phyloP scores from a whole-genome alignment of 2,888 invertebrate genomes.

The Monochamus alternatus region DNA sequence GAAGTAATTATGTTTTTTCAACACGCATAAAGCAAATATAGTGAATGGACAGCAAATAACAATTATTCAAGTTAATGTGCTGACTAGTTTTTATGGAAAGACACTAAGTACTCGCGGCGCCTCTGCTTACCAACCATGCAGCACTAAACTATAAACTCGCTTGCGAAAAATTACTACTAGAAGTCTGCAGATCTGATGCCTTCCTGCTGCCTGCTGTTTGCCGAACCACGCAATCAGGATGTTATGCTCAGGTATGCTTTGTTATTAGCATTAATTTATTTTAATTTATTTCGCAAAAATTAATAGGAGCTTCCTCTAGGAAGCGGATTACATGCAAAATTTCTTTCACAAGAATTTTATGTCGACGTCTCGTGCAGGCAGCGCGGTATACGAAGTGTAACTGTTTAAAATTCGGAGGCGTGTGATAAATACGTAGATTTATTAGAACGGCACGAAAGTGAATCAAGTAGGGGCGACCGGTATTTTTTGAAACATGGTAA shows the following conservation, averaged over 20 bases:
- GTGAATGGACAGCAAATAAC: constrained; percentile 51
- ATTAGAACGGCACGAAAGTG: no score
- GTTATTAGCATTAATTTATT: constrained; percentile 29
- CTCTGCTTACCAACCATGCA: constrained; percentile 44
- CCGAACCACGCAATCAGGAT: constrained; percentile 34
- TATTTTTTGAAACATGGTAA: no score
- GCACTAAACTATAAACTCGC: constrained; percentile 36
- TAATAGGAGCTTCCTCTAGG: constrained; percentile 24
- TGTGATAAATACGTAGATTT: not conserved
- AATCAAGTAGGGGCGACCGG: no score
- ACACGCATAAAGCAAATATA: constrained; percentile 38
- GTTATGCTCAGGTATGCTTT: constrained; percentile 21
- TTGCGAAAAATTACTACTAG: constrained; percentile 42
- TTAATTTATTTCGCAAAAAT: constrained; percentile 29
- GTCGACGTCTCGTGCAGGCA: not conserved
- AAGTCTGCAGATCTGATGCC: constrained; percentile 23
- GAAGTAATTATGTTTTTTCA: constrained; percentile 44
- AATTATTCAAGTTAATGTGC: constrained; percentile 53
- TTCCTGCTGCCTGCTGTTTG: constrained; percentile 33
- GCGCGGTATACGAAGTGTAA: not conserved
- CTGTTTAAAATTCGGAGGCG: not conserved
- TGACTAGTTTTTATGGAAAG: constrained; percentile 48
- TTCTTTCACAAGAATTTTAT: constrained; percentile 20
- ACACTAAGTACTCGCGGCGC: constrained; percentile 47
- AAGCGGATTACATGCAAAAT: constrained; percentile 25